A percentile compares a stretch with the other conserved stretches of the same genome.
Evolutionary conservation across 2,797 vertebrate genomes (phyloP).

Genomic region (Hozukius guyotensis): DNA sequence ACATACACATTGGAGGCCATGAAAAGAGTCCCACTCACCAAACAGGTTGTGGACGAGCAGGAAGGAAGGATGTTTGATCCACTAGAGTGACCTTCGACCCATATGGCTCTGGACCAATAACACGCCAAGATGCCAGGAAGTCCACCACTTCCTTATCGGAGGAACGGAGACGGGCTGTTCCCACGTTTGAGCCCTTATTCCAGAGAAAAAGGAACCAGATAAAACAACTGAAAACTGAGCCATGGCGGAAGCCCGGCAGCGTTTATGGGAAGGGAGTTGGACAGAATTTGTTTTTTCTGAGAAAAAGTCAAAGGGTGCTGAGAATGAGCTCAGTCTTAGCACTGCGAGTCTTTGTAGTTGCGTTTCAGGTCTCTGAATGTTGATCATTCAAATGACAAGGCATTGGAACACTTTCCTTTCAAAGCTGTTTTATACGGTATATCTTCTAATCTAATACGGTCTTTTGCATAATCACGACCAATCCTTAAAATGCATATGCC

Average conservation of each 20-base stretch:
- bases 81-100: slow-evolving; percentile 55
- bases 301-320: background rate
- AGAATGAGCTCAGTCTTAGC: background rate
- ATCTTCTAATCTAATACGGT: background rate
- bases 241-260: slow-evolving; percentile 35
- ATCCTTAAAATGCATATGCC: background rate
- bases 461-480: background rate
- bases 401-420: background rate
- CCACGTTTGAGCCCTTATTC: slow-evolving; percentile 49
- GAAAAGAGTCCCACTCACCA: slow-evolving; percentile 10
- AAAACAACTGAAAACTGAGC: slow-evolving; percentile 40
- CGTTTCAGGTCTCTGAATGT: background rate
- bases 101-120: slow-evolving; percentile 41
- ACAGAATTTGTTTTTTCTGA: background rate
- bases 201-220: slow-evolving; percentile 61
- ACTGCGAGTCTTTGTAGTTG: background rate
- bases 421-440: background rate
- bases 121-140: slow-evolving; percentile 59
- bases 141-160: slow-evolving; percentile 62
- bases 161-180: slow-evolving; percentile 46
- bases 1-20: background rate
- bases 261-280: slow-evolving; percentile 20
- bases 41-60: slow-evolving; percentile 35
- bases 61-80: slow-evolving; percentile 67
- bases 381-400: background rate